Conservation (phyloP, 2,113 vertebrate genomes). For the Vicugna pacos region DNA sequence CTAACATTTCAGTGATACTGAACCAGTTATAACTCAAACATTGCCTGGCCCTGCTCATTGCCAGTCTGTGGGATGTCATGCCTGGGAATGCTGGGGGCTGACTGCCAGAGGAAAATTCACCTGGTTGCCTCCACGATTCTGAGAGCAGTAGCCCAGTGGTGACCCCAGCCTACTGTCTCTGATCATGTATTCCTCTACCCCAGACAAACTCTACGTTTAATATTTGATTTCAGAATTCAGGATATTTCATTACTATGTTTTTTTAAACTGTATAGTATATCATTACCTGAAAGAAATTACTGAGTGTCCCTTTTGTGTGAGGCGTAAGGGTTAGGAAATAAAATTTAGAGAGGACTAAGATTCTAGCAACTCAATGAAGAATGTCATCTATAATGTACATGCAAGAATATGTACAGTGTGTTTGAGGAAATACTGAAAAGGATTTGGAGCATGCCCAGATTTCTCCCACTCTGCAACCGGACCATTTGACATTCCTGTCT, state of each 20-base stretch:
- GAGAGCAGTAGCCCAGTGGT: background rate
- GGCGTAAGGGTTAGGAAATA: background rate
- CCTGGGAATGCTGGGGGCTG: background rate
- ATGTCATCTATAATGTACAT: background rate
- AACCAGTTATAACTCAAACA: background rate
- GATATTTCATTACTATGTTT: background rate
- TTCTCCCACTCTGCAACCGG: background rate
- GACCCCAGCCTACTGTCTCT: background rate
- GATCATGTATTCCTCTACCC: accelerated
- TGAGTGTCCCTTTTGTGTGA: background rate
- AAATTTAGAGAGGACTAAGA: background rate
- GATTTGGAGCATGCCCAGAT: background rate
- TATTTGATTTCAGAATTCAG: background rate
- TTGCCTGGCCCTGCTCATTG: background rate
- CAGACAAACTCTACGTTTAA: background rate
- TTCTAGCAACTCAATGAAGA: background rate
- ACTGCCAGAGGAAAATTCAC: background rate
- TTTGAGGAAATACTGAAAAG: background rate
- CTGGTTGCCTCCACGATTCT: background rate
- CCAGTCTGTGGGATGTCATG: background rate
- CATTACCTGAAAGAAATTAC: background rate
- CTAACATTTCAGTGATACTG: background rate
- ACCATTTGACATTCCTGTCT: background rate
- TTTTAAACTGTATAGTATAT: background rate
- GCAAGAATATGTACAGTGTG: background rate